Evolutionary conservation across 2,797 vertebrate species (phyloP).

Genomic region (Sparidentex hasta): DNA sequence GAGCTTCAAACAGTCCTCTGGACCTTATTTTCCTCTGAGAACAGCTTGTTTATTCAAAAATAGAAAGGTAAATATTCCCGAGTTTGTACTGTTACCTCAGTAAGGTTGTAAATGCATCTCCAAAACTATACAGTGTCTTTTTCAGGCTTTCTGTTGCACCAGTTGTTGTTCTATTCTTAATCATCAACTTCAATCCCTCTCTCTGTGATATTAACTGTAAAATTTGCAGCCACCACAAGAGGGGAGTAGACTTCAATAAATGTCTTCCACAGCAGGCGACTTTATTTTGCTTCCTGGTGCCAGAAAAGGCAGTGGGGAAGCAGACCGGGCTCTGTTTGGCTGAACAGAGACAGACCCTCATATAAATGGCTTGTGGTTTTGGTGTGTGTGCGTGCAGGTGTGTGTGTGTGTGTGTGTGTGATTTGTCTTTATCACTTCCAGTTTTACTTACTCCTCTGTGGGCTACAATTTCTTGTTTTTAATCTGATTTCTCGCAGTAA

Average conservation of each 20-base stretch:
- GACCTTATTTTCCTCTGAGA: no score
- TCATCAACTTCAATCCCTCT: neutral
- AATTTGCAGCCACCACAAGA: constrained; percentile 48
- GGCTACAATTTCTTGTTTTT: constrained; percentile 32
- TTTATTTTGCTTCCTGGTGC: constrained; percentile 19
- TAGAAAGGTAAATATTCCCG: no score
- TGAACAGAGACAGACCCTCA: constrained; percentile 27
- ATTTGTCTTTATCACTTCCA: constrained; percentile 33
- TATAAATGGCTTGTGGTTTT: constrained; percentile 39
- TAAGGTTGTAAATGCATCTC: no score
- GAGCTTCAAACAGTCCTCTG: no score
- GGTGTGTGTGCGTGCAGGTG: constrained; percentile 15
- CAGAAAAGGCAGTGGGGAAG: constrained; percentile 18
- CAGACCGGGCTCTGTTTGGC: constrained; percentile 30
- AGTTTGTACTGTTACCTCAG: no score
- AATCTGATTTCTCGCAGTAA: constrained; percentile 37
- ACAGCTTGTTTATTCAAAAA: no score
- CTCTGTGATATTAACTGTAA: constrained; percentile 15
- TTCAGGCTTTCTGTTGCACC: neutral
- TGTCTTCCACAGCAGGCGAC: neutral
- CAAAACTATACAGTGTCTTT: no score
- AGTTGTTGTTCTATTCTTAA: neutral
- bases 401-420: constrained; percentile 17
- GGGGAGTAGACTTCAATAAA: constrained; percentile 58
- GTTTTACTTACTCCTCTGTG: constrained; percentile 30